These are phyloP conservation scores for Strongylocentrotus purpuratus DNA, from an alignment of 35 echinoderm and acorn worm species.

Conservation along the genomic window DNA sequence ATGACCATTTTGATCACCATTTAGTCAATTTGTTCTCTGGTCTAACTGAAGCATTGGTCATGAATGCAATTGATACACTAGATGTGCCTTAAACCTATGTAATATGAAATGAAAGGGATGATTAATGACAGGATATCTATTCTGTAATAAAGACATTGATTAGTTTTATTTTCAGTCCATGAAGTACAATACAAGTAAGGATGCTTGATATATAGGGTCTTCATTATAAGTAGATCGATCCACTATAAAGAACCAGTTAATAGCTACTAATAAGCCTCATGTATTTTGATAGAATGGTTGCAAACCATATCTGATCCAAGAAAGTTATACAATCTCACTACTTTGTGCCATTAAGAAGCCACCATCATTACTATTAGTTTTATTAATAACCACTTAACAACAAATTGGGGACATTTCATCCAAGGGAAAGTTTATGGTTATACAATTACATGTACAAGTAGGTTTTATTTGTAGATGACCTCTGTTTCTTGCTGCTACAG, in stretches of 20 bases:
- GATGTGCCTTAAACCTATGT: background rate
- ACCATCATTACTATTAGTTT: no score
- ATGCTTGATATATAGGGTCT: background rate
- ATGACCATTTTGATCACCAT: conserved; percentile 16
- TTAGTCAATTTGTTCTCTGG: background rate
- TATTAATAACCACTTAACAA: no score
- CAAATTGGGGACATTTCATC: no score
- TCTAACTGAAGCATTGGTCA: background rate
- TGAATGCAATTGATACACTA: background rate
- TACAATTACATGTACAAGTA: no score
- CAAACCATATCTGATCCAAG: background rate
- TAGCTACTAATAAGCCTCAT: background rate
- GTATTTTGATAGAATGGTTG: background rate
- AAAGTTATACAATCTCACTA: no score
- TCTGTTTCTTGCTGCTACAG: no score
- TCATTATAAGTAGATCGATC: background rate
- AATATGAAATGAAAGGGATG: background rate
- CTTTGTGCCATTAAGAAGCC: no score
- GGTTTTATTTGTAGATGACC: no score
- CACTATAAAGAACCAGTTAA: background rate
- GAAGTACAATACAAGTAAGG: background rate
- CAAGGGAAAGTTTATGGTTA: no score
- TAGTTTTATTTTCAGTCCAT: background rate
- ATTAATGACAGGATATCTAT: background rate
- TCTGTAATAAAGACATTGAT: background rate